A percentile compares a stretch with the other conserved stretches of the same genome.
These are phyloP conservation scores for Rhegmatorhina hoffmannsi DNA, from an alignment of 2,113 vertebrate species.

Conservation along the genomic window DNA sequence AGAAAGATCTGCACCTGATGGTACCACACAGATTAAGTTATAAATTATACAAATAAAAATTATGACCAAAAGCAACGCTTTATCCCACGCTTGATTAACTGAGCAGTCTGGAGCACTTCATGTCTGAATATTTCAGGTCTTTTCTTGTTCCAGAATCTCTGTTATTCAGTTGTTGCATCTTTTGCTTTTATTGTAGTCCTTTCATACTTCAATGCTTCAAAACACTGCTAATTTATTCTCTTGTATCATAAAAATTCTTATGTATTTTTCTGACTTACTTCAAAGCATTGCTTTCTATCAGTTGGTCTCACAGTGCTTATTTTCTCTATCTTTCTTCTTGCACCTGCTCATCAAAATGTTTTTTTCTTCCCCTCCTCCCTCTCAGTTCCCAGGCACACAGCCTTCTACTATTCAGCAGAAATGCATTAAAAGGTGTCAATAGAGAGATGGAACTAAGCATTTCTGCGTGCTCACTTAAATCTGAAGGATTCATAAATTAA, in stretches of 20 bases:
- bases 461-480: neutral
- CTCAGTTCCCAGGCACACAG: neutral
- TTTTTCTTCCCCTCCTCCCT: neutral
- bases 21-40: neutral
- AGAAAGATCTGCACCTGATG: neutral
- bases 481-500: neutral
- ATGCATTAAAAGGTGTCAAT: neutral
- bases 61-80: neutral
- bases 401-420: conserved; percentile 2
- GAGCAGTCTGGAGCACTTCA: neutral
- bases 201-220: conserved; percentile 37
- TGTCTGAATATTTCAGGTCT: neutral
- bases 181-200: neutral
- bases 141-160: neutral
- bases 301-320: conserved; percentile 5
- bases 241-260: neutral
- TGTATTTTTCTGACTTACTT: conserved; percentile 36
- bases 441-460: neutral
- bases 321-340: conserved; percentile 37
- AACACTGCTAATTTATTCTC: conserved; percentile 53
- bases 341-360: conserved; percentile 32
- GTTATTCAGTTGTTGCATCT: neutral
- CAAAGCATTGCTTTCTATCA: conserved; percentile 27
- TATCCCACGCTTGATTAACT: neutral
- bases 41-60: neutral